These are phyloP conservation scores for Acropora yongei DNA, from an alignment of 64 coral and sea anemone genomes.

Conservation along the genomic window DNA sequence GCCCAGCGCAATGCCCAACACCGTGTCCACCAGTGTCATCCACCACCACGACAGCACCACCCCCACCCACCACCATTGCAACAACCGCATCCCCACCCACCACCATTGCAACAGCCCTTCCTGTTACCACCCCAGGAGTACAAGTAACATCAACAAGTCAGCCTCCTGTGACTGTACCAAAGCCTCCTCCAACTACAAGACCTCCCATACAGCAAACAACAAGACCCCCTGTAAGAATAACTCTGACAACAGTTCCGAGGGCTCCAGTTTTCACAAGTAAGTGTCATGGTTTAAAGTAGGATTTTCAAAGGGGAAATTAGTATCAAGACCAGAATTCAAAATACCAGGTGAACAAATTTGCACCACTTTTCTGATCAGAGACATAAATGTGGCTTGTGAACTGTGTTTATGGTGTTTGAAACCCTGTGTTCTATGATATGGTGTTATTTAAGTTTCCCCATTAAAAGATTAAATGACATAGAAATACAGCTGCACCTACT, in stretches of 20 bases:
- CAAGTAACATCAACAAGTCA: slow-evolving; percentile 22
- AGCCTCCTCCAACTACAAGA: slow-evolving; percentile 36
- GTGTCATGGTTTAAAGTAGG: background rate
- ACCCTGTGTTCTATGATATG: too few species aligned
- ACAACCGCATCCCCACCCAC: slow-evolving; percentile 13
- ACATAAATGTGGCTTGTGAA: too few species aligned
- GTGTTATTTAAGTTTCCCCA: too few species aligned
- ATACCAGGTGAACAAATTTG: too few species aligned
- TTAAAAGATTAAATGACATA: too few species aligned
- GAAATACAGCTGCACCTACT: too few species aligned
- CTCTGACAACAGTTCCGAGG: slow-evolving; percentile 7
- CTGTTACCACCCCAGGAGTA: slow-evolving; percentile 14
- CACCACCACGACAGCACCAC: background rate
- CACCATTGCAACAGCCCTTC: slow-evolving; percentile 4
- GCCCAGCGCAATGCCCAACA: slow-evolving; percentile 55
- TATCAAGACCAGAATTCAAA: too few species aligned
- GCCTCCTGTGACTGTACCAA: slow-evolving; percentile 59
- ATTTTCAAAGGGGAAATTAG: too few species aligned
- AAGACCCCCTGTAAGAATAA: background rate
- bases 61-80: background rate
- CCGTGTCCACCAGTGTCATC: slow-evolving; percentile 32
- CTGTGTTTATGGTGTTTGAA: too few species aligned
- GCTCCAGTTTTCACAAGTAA: slow-evolving; percentile 38
- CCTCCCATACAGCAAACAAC: slow-evolving; percentile 10
- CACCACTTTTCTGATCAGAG: too few species aligned